phyloP scores from a whole-genome alignment of 2,113 vertebrate species.

The Peromyscus californicus region DNA sequence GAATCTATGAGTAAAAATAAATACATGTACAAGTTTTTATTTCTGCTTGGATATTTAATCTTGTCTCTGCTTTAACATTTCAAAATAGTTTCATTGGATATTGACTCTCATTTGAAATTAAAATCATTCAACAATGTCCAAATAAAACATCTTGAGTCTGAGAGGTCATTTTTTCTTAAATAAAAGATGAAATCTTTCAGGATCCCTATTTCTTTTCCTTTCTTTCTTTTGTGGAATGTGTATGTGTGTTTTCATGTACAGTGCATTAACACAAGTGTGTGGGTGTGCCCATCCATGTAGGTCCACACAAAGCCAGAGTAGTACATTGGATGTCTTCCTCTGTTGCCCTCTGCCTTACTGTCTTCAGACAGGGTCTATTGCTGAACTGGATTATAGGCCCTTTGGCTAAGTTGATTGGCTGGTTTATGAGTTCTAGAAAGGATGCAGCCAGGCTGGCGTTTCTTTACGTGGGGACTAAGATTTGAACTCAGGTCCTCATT shows the following conservation, averaged over 20 bases:
- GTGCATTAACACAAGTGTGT: background rate
- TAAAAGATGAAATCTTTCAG: background rate
- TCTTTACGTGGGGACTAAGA: background rate
- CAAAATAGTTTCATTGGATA: constrained; percentile 10
- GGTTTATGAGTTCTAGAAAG: background rate
- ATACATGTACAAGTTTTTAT: background rate
- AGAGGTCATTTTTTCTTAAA: background rate
- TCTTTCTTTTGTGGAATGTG: too few relatives aligned
- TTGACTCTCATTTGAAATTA: constrained; percentile 24
- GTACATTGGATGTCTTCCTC: background rate
- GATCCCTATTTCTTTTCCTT: background rate
- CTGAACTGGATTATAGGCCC: too few relatives aligned
- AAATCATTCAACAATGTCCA: constrained; percentile 28
- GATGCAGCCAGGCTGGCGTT: background rate
- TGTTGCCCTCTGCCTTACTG: background rate
- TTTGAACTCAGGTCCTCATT: background rate
- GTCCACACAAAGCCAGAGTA: too few relatives aligned
- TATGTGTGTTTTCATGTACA: background rate
- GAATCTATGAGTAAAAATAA: constrained; percentile 2
- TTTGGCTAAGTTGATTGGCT: background rate
- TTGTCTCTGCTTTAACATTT: background rate
- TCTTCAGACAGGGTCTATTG: background rate
- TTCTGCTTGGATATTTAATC: background rate
- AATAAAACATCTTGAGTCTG: background rate
- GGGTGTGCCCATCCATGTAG: background rate